phyloP scores from a whole-genome alignment of 2,113 vertebrate genomes.

The Fregetta grallaria region DNA sequence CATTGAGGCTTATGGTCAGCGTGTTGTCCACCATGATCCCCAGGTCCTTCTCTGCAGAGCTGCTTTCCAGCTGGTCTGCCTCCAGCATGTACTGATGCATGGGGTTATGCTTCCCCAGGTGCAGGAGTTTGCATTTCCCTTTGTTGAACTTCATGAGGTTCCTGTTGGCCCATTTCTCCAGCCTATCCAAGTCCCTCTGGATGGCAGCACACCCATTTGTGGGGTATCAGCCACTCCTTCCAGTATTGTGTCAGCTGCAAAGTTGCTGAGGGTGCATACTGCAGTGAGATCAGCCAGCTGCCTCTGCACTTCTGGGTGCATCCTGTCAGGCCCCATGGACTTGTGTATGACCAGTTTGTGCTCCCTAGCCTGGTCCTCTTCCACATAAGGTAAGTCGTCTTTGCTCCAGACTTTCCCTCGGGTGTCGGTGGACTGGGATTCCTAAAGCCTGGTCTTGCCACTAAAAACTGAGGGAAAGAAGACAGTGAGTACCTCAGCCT shows the following conservation, averaged over 20 bases:
- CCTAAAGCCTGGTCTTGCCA: neutral
- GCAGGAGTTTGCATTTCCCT: neutral
- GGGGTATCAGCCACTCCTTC: neutral
- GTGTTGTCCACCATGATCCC: neutral
- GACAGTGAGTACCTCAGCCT: neutral
- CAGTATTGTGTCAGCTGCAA: neutral
- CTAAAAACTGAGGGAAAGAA: neutral
- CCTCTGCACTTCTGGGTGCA: neutral
- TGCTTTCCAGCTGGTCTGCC: neutral
- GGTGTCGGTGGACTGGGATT: neutral
- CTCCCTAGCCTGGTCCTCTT: neutral
- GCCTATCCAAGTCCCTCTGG: neutral
- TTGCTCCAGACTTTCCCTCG: neutral
- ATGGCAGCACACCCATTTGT: neutral
- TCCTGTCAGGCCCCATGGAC: neutral
- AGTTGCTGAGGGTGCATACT: neutral
- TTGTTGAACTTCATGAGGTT: neutral
- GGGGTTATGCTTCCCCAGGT: neutral
- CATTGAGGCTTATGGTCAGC: neutral
- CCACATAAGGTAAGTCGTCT: neutral
- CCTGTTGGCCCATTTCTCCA: neutral
- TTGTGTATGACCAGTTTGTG: neutral
- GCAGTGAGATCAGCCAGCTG: neutral
- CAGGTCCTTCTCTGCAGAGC: neutral
- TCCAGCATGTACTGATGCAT: neutral